Evolutionary conservation across 2,113 vertebrate species (phyloP), one percentile per base, ranked within the genome.

Genomic region (western clawed frog (Xenopus tropicalis)): DNA sequence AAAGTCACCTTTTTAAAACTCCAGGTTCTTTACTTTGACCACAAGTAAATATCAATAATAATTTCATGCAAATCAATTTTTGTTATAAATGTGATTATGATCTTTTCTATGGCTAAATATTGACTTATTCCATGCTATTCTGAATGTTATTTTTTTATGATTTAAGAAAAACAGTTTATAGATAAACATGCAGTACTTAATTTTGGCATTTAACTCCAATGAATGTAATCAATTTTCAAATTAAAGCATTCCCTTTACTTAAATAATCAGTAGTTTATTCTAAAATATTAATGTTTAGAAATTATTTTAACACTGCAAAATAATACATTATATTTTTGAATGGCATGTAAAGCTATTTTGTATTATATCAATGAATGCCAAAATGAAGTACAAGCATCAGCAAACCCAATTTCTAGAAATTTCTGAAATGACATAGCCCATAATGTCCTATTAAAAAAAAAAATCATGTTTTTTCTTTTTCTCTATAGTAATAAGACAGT

Each of bases 21-120:
- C 19, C 11, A 19, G 20, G 24, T 52, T 46, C 54, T 61, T 54
- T 51, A 62, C 72, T 19, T 21, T 62, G 42, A 25, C 42, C 64
- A 48, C 54, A 65, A 74, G 29, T n/a, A 67, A 58, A 67, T 64
- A 74, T 74, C 72, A 61, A 74, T 74, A 69, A 74, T 67, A 37
- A 69, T 74, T 61, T 51, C 65, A 61, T 37, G 67, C 43, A 52
- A 54, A 59, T 74, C 72, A 74, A 74, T 74, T 64, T 66, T 73
- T 66, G 63, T 73, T 73, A 73, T 66, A 66, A 66, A 66, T 19
- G 29, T 64, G 61, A 73, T 20, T 66, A 43, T 58, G 17, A 58
- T 73, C 25, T 23, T 29, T 66, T 63, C 52, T 23, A 14, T 12
- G 52, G 44, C 52, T 66, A 43, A 21, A 46, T 48, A 73, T 73